A percentile compares a stretch with the other conserved stretches of the same genome.
Conservation (phyloP, 2,113 vertebrate genomes). For the rabbit (Oryctolagus cuniculus) region DNA sequence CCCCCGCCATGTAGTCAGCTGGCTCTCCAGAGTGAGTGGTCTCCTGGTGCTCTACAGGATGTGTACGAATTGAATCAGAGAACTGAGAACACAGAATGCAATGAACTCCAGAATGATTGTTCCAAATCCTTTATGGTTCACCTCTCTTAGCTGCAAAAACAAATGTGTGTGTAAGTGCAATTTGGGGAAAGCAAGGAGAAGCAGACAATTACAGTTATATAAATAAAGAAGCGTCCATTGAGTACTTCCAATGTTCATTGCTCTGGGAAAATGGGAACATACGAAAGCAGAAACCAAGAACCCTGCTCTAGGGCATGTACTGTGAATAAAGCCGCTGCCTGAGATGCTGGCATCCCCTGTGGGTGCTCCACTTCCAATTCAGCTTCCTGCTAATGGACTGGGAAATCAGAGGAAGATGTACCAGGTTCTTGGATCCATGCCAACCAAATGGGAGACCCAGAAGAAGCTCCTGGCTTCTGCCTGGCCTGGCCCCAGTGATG, state of each 20-base stretch:
- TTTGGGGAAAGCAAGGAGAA: background rate
- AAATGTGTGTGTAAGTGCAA: background rate
- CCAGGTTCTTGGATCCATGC: no score
- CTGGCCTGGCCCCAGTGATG: no score
- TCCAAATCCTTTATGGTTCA: background rate
- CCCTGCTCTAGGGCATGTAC: no score
- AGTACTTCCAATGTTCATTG: background rate
- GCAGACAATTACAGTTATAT: background rate
- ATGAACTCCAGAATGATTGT: background rate
- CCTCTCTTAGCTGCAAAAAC: conserved; percentile 31
- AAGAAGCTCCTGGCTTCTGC: no score
- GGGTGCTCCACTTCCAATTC: no score
- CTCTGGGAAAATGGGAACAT: background rate
- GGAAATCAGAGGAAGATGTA: no score
- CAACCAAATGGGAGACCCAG: no score
- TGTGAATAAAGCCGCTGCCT: no score
- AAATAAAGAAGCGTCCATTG: background rate
- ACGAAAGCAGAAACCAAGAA: background rate
- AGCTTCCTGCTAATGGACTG: no score
- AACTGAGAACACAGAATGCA: background rate
- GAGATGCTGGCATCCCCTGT: no score
- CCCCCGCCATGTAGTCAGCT: background rate
- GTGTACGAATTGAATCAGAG: background rate
- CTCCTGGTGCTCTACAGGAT: background rate
- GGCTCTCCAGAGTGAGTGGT: background rate